Evolutionary conservation across 2,113 vertebrate genomes (phyloP).

Genomic region (Coracopsis vasa): DNA sequence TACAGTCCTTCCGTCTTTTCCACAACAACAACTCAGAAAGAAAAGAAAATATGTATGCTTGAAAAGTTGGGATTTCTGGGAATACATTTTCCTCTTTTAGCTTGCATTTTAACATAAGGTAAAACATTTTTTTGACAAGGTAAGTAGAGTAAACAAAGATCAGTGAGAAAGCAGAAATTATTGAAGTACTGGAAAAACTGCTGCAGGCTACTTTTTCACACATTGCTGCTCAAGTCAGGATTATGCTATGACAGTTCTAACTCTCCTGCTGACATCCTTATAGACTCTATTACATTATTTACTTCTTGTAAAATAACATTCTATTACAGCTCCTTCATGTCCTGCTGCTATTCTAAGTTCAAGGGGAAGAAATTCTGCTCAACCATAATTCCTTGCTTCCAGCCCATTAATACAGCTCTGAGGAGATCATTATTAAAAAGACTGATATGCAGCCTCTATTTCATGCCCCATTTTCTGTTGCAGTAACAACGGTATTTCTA

Average conservation of each 20-base stretch:
- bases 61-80: slow-evolving; percentile 45
- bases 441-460: slow-evolving; percentile 43
- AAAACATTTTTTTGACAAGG: slow-evolving; percentile 63
- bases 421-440: slow-evolving; percentile 66
- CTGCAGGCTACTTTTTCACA: slow-evolving; percentile 74
- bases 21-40: background rate
- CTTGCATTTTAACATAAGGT: slow-evolving; percentile 50
- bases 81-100: slow-evolving; percentile 49
- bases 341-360: slow-evolving; percentile 70
- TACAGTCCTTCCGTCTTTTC: slow-evolving; percentile 7
- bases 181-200: slow-evolving; percentile 67
- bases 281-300: slow-evolving; percentile 78
- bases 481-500: slow-evolving; percentile 20
- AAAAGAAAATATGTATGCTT: slow-evolving; percentile 2
- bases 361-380: slow-evolving; percentile 62
- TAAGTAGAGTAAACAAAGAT: slow-evolving; percentile 66
- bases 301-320: slow-evolving; percentile 77
- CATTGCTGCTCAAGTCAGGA: slow-evolving; percentile 72
- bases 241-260: slow-evolving; percentile 72
- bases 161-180: slow-evolving; percentile 65
- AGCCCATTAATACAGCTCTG: slow-evolving; percentile 49
- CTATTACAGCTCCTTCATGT: slow-evolving; percentile 73
- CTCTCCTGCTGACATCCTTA: slow-evolving; percentile 75
- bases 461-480: slow-evolving; percentile 62
- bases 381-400: slow-evolving; percentile 46